Base-by-base conservation (phyloP, 1,140 invertebrate genomes). In the Cardiocondyla obscurior region DNA sequence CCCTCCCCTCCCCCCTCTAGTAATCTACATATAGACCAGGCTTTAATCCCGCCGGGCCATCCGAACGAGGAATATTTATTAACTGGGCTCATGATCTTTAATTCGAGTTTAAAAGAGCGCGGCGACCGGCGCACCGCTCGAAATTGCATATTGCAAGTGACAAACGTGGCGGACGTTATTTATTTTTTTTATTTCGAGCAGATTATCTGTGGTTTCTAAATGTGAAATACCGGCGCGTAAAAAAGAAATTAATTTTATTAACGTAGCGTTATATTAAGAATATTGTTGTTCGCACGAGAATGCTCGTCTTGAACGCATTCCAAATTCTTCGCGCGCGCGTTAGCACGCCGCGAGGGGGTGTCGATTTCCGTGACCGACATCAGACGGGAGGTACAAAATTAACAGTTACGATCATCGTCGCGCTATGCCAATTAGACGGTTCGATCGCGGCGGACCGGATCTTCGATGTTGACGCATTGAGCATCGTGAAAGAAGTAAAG, bases 21-120 rank as follows among this genome's bases (percentile, higher is more conserved):
- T 51, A 83, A 87, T 87, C 85, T 83, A 86, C 85, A 86, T 86
- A 83, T 69, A 81, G 46, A 46, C 42, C 25, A 22, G 28, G 39
- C 82, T 73, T 70, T 70, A 51, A 79, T 76, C 39, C 42, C 36
- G 51, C 36, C 70, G 79, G 73, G 51, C 64, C 53, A 14, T 19
- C 79, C 16, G 65, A 86, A 86, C 62, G 44, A 74, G 30, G 55
- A 73, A 86, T 86, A 86, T 86, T 86, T 86, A 81, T 86, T 81
- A 58, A 60, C 25, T 30, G 19, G 22, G 44, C 57, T 49, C 79
- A 33, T 16, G 39, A 62, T 62, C 57, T 46, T 62, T 64, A 33
- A 39, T n/a, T 42, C 30, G 10, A 39, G 12, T 62, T 62, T 46
- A 33, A 62, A 62, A 16, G 19, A 22, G 42, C 57, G 22, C 19